Evolutionary conservation across 2,797 vertebrate genomes (phyloP), one percentile per base, ranked within the genome.

Genomic region (Xenopus petersii): DNA sequence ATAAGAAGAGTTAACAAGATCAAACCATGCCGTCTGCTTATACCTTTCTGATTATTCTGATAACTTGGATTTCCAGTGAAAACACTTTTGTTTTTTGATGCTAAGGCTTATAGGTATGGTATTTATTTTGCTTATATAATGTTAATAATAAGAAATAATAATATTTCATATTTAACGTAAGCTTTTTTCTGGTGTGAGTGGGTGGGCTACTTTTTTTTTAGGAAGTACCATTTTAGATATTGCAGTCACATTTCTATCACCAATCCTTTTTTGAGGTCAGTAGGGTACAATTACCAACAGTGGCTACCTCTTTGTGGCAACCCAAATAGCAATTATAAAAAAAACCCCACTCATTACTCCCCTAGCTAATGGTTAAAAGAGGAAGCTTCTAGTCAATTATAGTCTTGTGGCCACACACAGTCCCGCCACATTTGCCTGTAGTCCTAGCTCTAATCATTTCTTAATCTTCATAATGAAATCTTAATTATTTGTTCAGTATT

Each of bases 361-460:
- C 0, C 75, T 84, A 85, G 87, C 84, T 81, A 84, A 51, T 79
- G 77, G 84, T 84, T 87, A 88, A 87, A 87, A 88, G 89, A 83
- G 67, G 75, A 79, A 89, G 86, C 87, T 87, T 88, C 84, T 83
- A 82, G 92, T 87, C 91, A 92, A 90, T 92, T 93, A 91, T 89
- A 85, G 85, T 84, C 82, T 83, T 90, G 88, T 85, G 82, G 81
- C 81, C 84, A 87, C 81, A 81, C 87, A 90, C 87, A 90, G 84
- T 85, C 91, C 91, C 92, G 90, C 84, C 87, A 84, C 88, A 89
- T 92, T 93, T 91, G 89, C 87, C 86, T 88, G 84, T 93, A 93
- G 93, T 94, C 92, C 89, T 89, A 89, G 88, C 89, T 88, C 90
- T 89, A 91, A 93, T 92, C 90, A 92, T 91, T 93, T 90, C 88